phyloP scores from a whole-genome alignment of 2,113 vertebrate genomes.

The Pterocles gutturalis region DNA sequence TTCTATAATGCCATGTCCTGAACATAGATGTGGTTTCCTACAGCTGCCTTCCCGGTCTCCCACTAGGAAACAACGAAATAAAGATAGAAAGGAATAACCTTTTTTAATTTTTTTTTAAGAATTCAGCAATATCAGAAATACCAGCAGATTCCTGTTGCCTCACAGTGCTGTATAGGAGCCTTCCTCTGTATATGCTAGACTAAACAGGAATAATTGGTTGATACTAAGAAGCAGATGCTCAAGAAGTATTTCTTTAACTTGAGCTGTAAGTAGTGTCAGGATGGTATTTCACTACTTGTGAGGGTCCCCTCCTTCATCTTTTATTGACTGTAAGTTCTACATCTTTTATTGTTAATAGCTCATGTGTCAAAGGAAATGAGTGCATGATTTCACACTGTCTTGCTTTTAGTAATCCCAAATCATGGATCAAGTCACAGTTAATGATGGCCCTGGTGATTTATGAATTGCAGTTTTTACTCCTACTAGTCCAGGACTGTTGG shows the following conservation, averaged over 20 bases:
- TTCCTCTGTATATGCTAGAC: background rate
- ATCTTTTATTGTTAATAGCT: background rate
- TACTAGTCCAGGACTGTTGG: background rate
- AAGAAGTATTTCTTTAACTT: background rate
- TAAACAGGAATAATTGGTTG: background rate
- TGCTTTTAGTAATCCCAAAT: slow-evolving; percentile 16
- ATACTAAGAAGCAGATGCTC: background rate
- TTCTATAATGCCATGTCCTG: background rate
- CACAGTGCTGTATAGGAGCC: background rate
- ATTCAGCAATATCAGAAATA: background rate
- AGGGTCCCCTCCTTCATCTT: background rate
- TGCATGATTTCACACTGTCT: background rate
- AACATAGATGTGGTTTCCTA: background rate
- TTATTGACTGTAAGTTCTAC: background rate
- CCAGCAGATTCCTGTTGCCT: background rate
- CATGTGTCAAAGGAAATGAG: background rate
- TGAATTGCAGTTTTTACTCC: background rate
- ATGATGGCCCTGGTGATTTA: background rate
- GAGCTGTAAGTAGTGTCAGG: background rate
- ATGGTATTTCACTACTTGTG: background rate
- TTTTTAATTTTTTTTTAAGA: background rate
- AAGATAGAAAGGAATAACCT: background rate
- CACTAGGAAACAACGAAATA: background rate
- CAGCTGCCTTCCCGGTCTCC: background rate
- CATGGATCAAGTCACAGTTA: background rate